Percentiles rank a stretch among this genome's conserved stretches.
phyloP scores from a whole-genome alignment of 2,113 vertebrate genomes.

The Sinocyclocheilus anshuiensis region DNA sequence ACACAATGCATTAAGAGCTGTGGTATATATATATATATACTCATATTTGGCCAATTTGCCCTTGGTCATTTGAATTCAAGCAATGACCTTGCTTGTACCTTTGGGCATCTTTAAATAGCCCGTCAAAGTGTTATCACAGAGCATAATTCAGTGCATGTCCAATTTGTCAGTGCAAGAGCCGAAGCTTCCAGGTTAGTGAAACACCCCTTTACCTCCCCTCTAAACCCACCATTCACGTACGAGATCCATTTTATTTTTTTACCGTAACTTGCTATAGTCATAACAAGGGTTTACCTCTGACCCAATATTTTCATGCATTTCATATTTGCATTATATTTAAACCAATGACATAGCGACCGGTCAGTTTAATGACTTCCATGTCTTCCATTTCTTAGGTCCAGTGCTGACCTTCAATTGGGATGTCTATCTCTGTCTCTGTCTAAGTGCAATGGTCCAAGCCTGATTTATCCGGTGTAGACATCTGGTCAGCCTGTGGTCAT shows the following conservation, averaged over 20 bases:
- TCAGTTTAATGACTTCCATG: background rate
- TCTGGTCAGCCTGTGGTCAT: conserved; percentile 64
- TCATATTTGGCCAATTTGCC: background rate
- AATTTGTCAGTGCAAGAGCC: background rate
- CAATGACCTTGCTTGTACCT: background rate
- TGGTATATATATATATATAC: no score
- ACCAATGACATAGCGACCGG: background rate
- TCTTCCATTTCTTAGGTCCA: background rate
- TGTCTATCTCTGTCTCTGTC: background rate
- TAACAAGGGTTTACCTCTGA: background rate
- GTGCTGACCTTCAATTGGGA: background rate
- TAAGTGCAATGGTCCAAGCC: background rate
- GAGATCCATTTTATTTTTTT: background rate
- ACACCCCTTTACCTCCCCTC: background rate
- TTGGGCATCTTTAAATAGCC: background rate
- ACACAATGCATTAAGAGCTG: no score
- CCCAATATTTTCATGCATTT: conserved; percentile 10
- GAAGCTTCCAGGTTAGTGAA: background rate
- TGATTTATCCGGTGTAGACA: background rate
- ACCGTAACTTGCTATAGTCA: background rate
- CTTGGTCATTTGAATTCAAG: background rate
- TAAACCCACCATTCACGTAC: conserved; percentile 7
- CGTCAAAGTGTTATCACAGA: background rate
- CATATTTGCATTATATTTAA: conserved; percentile 20
- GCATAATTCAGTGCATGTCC: background rate